phyloP scores from a whole-genome alignment of 2,113 vertebrate species.

The Probosciger aterrimus region DNA sequence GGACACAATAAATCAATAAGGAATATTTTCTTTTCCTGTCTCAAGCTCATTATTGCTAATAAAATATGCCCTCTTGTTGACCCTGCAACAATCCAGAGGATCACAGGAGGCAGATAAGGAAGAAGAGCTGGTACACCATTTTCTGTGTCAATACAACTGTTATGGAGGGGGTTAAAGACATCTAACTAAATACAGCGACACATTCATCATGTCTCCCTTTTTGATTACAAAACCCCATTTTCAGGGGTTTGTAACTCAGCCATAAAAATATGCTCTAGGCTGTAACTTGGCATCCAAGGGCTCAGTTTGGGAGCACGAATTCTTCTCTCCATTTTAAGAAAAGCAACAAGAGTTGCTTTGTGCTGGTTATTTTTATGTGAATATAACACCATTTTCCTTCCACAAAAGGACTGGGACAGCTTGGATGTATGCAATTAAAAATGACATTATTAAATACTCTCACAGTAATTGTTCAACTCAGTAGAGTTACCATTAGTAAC shows the following conservation, averaged over 20 bases:
- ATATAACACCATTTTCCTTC: constrained; percentile 19
- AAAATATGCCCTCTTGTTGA: constrained; percentile 43
- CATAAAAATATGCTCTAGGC: neutral
- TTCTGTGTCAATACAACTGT: neutral
- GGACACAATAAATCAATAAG: neutral
- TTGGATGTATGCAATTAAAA: constrained; percentile 47
- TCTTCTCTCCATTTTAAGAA: constrained; percentile 48
- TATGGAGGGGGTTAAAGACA: neutral
- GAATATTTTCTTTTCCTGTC: constrained; percentile 40
- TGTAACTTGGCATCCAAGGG: constrained; percentile 42
- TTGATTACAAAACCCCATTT: neutral
- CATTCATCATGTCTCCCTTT: constrained; percentile 1
- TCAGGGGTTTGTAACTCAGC: neutral
- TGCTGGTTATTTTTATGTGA: constrained; percentile 26
- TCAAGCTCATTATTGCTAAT: constrained; percentile 38
- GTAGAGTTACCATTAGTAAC: constrained; percentile 15
- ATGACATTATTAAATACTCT: constrained; percentile 42
- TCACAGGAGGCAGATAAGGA: neutral
- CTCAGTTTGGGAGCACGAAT: constrained; percentile 12
- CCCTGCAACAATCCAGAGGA: constrained; percentile 7
- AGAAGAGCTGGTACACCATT: constrained; percentile 14
- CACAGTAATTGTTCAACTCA: neutral
- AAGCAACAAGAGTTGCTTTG: constrained; percentile 48
- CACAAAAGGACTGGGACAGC: constrained; percentile 21
- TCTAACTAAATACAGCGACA: constrained; percentile 15